Conservation (phyloP, 2,888 invertebrate genomes). For the Acanthoscelides obtectus region DNA sequence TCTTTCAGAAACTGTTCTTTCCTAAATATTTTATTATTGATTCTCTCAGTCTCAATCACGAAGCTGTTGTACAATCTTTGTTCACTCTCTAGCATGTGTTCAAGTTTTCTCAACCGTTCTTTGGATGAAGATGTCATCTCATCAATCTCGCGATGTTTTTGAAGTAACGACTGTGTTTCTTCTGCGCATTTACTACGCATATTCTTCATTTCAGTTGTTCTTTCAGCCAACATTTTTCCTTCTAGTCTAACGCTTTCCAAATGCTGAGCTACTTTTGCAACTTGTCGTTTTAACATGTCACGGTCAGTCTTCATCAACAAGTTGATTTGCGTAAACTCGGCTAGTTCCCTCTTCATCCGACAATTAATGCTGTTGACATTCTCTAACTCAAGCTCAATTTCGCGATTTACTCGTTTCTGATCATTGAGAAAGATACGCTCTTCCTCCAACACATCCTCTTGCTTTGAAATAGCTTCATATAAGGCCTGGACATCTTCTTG, state of each 20-base stretch:
- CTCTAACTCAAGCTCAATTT: constrained; percentile 46
- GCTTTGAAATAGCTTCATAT: constrained; percentile 39
- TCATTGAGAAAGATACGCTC: constrained; percentile 57
- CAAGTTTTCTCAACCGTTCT: constrained; percentile 56
- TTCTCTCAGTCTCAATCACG: constrained; percentile 26
- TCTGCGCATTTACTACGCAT: constrained; percentile 24
- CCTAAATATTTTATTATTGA: constrained; percentile 23
- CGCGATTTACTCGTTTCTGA: constrained; percentile 56
- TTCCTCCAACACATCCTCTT: constrained; percentile 55
- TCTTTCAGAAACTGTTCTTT: constrained; percentile 25
- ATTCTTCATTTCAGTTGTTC: constrained; percentile 27
- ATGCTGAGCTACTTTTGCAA: constrained; percentile 45
- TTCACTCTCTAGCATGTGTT: constrained; percentile 57
- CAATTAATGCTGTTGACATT: constrained; percentile 45
- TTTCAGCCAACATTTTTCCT: constrained; percentile 30
- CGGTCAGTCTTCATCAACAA: constrained; percentile 45
- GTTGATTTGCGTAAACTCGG: constrained; percentile 38
- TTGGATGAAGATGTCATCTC: constrained; percentile 47
- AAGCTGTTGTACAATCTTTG: constrained; percentile 36
- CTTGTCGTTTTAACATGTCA: constrained; percentile 49
- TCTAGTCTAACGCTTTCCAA: constrained; percentile 38
- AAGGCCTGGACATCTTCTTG: constrained; percentile 32
- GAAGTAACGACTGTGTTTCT: constrained; percentile 43
- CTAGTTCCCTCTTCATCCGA: constrained; percentile 39
- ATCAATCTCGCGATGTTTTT: constrained; percentile 50